Percentiles rank a stretch among this genome's conserved stretches.
Conservation (phyloP, 2,888 invertebrate genomes). For the Acleris sparsana region DNA sequence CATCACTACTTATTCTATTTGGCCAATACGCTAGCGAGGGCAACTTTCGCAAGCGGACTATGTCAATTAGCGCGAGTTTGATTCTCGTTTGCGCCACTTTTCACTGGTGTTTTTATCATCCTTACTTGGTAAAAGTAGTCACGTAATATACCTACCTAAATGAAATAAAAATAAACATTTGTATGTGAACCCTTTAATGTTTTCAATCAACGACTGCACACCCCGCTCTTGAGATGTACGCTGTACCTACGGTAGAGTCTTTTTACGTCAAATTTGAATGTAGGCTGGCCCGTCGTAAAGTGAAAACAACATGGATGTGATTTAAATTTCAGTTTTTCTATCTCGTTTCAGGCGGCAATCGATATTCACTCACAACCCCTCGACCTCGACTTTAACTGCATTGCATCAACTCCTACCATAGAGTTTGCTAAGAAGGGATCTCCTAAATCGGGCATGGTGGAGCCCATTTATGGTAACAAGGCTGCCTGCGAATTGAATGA, state of each 20-base stretch:
- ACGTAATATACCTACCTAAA: background rate
- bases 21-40: background rate
- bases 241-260: too few species aligned
- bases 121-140: background rate
- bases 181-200: too few species aligned
- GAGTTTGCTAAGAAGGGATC: slow-evolving; percentile 75
- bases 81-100: background rate
- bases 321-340: too few species aligned
- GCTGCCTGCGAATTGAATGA: slow-evolving; percentile 73
- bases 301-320: too few species aligned
- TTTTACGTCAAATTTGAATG: too few species aligned
- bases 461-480: slow-evolving; percentile 79
- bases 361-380: slow-evolving; percentile 77
- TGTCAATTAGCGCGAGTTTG: background rate
- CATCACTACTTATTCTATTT: slow-evolving; percentile 5
- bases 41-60: slow-evolving; percentile 2
- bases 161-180: too few species aligned
- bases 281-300: too few species aligned
- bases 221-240: too few species aligned
- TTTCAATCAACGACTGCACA: too few species aligned
- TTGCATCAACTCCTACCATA: slow-evolving; percentile 74
- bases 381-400: slow-evolving; percentile 79
- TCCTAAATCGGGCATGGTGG: slow-evolving; percentile 71
- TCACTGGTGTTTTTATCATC: background rate
- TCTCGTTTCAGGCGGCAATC: slow-evolving; percentile 59